Evolutionary conservation across 2,888 invertebrate genomes (phyloP).

Genomic region (Andrena hattorfiana): DNA sequence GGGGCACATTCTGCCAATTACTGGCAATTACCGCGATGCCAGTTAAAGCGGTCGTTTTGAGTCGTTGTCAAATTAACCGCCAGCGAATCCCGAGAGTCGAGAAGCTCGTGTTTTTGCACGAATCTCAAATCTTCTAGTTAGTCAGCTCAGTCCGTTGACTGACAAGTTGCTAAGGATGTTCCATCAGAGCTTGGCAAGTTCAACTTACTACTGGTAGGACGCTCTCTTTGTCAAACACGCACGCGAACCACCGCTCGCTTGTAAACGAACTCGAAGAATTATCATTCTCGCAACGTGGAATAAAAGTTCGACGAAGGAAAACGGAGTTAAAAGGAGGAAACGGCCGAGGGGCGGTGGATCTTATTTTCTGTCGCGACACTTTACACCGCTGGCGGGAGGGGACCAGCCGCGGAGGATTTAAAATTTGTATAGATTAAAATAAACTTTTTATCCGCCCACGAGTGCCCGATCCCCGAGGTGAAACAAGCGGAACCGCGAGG

Average conservation of each 20-base stretch:
- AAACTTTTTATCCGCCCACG: slow-evolving; percentile 81
- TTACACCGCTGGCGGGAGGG: slow-evolving; percentile 50
- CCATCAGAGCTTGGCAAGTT: too few relatives aligned
- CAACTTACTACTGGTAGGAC: too few relatives aligned
- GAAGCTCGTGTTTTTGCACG: too few relatives aligned
- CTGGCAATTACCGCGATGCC: slow-evolving; percentile 35
- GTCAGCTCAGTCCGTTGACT: too few relatives aligned
- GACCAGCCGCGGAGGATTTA: slow-evolving; percentile 76
- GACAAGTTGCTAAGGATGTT: too few relatives aligned
- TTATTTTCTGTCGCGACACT: slow-evolving; percentile 69
- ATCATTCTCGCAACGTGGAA: slow-evolving; percentile 23
- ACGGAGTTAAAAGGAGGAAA: slow-evolving; percentile 24
- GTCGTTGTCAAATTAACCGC: background rate
- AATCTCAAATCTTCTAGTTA: too few relatives aligned
- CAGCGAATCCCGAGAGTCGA: background rate
- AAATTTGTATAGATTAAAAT: slow-evolving; percentile 83
- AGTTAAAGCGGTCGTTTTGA: background rate
- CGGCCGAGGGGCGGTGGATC: slow-evolving; percentile 51
- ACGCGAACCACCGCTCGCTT: background rate
- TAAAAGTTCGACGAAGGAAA: slow-evolving; percentile 43
- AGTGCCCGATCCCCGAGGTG: slow-evolving; percentile 56
- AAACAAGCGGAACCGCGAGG: slow-evolving; percentile 4
- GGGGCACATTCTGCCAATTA: slow-evolving; percentile 43
- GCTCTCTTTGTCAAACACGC: background rate
- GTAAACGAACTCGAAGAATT: slow-evolving; percentile 2